Conservation (phyloP, 2,113 vertebrate species). For the Pangasianodon gigas region DNA sequence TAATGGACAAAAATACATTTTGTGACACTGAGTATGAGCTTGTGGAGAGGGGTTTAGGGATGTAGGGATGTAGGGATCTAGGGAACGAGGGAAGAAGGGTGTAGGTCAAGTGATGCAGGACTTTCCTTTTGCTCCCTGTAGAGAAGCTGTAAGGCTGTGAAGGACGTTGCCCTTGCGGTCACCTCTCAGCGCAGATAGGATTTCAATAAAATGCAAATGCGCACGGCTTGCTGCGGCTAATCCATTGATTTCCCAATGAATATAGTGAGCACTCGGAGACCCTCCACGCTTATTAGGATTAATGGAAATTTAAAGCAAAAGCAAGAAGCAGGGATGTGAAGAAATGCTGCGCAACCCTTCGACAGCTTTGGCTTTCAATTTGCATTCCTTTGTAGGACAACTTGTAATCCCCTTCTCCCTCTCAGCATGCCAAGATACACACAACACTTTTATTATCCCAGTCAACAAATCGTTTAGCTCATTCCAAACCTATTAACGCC, state of each 20-base stretch:
- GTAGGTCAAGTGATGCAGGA: conserved; percentile 61
- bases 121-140: conserved; percentile 64
- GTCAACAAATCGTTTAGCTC: conserved; percentile 90
- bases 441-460: conserved; percentile 88
- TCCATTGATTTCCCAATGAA: conserved; percentile 81
- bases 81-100: not conserved
- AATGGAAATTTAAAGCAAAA: conserved; percentile 74
- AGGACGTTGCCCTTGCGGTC: conserved; percentile 74
- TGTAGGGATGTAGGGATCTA: not conserved
- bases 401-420: conserved; percentile 75
- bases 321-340: conserved; percentile 65
- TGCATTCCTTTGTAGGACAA: conserved; percentile 78
- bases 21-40: not conserved
- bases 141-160: conserved; percentile 67
- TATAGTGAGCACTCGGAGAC: conserved; percentile 78
- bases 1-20: not conserved
- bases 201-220: conserved; percentile 54
- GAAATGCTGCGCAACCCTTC: conserved; percentile 74
- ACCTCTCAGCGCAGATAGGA: conserved; percentile 63
- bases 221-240: conserved; percentile 68
- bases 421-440: conserved; percentile 79
- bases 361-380: conserved; percentile 79
- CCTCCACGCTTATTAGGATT: conserved; percentile 79
- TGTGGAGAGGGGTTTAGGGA: not conserved
- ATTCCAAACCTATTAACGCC: conserved; percentile 85